A percentile compares a stretch with the other conserved stretches of the same genome.
Evolutionary conservation across 2,797 vertebrate species (phyloP).

Genomic region (Buceros bicornis): DNA sequence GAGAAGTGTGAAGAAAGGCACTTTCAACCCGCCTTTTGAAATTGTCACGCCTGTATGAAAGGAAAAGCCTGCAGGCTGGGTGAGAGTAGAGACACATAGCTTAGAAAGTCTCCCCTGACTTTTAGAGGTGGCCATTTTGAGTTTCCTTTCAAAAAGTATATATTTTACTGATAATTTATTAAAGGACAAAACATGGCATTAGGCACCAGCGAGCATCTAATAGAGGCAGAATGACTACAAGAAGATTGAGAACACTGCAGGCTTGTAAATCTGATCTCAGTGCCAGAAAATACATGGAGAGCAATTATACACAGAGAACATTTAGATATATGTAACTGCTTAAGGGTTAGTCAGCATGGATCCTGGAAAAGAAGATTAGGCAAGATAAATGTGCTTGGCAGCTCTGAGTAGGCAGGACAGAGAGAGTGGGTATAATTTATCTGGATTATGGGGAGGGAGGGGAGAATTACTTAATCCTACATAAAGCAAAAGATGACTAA

Average conservation of each 20-base stretch:
- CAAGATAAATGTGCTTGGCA: conserved; percentile 40
- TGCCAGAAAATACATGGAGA: conserved; percentile 14
- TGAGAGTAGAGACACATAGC: background rate
- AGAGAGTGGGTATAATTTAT: conserved; percentile 23
- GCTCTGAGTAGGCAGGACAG: conserved; percentile 15
- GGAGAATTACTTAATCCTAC: conserved; percentile 23
- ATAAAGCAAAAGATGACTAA: conserved; percentile 17
- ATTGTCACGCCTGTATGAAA: background rate
- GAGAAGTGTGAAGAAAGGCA: background rate
- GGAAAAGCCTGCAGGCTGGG: background rate
- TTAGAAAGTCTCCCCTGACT: background rate
- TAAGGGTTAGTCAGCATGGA: conserved; percentile 41
- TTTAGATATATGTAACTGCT: conserved; percentile 64
- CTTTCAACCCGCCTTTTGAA: background rate
- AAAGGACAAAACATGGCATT: background rate
- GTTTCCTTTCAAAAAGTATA: background rate
- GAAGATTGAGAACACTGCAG: conserved; percentile 21
- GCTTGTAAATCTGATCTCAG: conserved; percentile 45
- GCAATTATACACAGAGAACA: conserved; percentile 54
- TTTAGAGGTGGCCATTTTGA: background rate
- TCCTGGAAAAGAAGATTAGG: conserved; percentile 60
- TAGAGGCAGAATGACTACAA: background rate
- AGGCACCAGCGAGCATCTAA: background rate
- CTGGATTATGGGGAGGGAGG: background rate
- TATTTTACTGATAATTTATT: background rate